Percentiles rank a stretch among this genome's conserved stretches.
These are phyloP conservation scores for Asobara japonica DNA, from an alignment of 1,140 invertebrate species.

Conservation along the genomic window DNA sequence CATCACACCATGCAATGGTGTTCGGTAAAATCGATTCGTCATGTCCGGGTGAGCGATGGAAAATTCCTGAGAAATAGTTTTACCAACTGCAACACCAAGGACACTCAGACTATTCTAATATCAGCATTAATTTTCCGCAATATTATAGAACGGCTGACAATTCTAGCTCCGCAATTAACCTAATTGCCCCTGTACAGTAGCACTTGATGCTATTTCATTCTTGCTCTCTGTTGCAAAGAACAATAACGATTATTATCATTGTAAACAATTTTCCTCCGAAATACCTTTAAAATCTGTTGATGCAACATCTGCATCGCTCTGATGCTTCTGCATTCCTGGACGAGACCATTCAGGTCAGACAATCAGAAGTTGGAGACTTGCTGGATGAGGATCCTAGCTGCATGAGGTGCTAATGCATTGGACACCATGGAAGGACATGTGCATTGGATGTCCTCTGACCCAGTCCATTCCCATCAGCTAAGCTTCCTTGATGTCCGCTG, in stretches of 20 bases:
- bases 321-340: too few species aligned
- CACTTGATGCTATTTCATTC: neutral
- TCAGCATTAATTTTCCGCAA: constrained; percentile 15
- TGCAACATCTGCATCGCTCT: too few species aligned
- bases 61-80: constrained; percentile 12
- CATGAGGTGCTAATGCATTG: too few species aligned
- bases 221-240: neutral
- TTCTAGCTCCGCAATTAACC: constrained; percentile 15
- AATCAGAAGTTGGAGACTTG: too few species aligned
- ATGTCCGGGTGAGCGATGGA: neutral
- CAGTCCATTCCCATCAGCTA: too few species aligned
- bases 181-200: constrained; percentile 4
- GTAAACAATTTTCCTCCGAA: neutral
- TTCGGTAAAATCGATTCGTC: neutral
- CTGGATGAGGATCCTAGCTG: too few species aligned
- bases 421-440: too few species aligned
- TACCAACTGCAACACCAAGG: neutral
- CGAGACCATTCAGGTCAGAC: too few species aligned
- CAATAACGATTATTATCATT: too few species aligned
- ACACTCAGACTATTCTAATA: neutral
- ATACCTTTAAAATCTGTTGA: too few species aligned
- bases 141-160: constrained; percentile 8
- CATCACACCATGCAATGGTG: neutral
- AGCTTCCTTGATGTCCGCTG: too few species aligned
- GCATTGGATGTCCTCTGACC: too few species aligned